Evolutionary conservation across 2,113 vertebrate genomes (phyloP).

Genomic region (Clarias magur): DNA sequence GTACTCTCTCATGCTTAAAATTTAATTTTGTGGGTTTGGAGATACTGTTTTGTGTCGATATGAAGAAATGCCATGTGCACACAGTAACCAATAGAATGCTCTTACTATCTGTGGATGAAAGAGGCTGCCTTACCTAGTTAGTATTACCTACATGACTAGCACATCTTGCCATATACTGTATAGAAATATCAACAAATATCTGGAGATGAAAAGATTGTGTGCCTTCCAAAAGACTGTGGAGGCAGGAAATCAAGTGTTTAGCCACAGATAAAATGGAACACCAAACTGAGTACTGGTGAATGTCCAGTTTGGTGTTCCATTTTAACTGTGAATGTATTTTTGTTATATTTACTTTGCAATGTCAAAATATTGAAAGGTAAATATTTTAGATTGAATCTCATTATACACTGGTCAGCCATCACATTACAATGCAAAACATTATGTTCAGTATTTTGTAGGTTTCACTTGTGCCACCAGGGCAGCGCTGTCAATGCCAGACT

Average conservation of each 20-base stretch:
- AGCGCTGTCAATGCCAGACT: no score
- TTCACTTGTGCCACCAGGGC: no score
- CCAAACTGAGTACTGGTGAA: neutral
- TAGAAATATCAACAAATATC: neutral
- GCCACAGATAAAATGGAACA: neutral
- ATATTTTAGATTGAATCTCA: neutral
- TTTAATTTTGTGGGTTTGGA: neutral
- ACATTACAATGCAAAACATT: no score
- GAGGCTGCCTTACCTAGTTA: neutral
- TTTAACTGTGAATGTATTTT: no score
- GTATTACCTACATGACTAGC: neutral
- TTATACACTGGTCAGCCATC: neutral
- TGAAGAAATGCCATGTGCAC: neutral
- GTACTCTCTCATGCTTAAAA: neutral
- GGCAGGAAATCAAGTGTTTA: neutral
- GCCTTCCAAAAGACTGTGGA: neutral
- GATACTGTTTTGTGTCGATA: neutral
- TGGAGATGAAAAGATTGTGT: neutral
- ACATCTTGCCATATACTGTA: neutral
- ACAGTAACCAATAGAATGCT: neutral
- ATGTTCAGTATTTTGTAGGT: no score
- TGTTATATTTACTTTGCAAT: neutral
- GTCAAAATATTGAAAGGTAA: neutral
- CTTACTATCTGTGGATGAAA: neutral
- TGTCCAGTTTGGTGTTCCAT: no score